Conservation (phyloP, 2,113 vertebrate genomes). For the Clupea harengus region DNA sequence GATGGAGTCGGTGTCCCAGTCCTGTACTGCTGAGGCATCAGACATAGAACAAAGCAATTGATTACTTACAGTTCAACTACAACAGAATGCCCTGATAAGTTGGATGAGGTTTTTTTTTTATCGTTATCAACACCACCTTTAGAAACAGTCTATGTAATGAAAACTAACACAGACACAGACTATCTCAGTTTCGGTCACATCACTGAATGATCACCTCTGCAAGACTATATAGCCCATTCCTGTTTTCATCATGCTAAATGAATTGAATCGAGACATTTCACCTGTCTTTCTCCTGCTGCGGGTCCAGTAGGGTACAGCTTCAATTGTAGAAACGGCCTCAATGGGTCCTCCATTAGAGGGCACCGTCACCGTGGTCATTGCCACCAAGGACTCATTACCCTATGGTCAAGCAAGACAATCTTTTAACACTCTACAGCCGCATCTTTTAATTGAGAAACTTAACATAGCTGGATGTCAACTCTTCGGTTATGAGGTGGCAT, state of each 20-base stretch:
- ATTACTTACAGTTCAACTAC: background rate
- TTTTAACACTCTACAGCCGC: too few species aligned
- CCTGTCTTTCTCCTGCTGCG: slow-evolving; percentile 84
- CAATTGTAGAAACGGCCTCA: slow-evolving; percentile 90
- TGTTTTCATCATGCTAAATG: background rate
- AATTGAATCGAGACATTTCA: slow-evolving; percentile 49
- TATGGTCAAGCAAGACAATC: slow-evolving; percentile 46
- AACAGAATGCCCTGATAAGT: background rate
- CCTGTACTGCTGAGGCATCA: slow-evolving; percentile 70
- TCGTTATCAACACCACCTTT: background rate
- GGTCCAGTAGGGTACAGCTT: slow-evolving; percentile 82
- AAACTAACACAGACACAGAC: background rate
- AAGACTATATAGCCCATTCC: background rate
- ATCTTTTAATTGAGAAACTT: too few species aligned
- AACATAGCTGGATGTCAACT: too few species aligned
- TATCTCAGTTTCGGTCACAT: background rate
- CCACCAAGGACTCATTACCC: slow-evolving; percentile 91
- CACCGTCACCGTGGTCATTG: slow-evolving; percentile 91
- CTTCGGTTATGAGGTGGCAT: too few species aligned
- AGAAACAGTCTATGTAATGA: background rate
- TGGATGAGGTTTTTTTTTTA: too few species aligned
- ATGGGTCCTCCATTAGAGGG: slow-evolving; percentile 87
- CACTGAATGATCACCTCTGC: background rate
- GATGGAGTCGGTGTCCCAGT: slow-evolving; percentile 84
- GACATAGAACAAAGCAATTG: background rate